These are phyloP conservation scores for Siniperca scherzeri DNA, from an alignment of 2,797 vertebrate genomes.

Conservation along the genomic window DNA sequence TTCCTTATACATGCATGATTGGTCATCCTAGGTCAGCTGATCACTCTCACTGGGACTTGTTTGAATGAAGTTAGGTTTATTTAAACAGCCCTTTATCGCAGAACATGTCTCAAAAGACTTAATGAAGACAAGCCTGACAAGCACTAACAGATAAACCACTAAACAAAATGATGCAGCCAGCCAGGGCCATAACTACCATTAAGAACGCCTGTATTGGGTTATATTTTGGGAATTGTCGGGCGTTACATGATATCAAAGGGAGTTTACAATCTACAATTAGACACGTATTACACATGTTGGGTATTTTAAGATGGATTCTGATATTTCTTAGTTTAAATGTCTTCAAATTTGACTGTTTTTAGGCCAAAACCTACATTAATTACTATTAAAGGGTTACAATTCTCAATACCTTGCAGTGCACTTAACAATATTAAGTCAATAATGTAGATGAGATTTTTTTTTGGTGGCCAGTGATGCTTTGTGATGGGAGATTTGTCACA, in stretches of 20 bases:
- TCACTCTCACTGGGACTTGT: not conserved
- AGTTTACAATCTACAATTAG: not conserved
- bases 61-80: not conserved
- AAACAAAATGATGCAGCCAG: not conserved
- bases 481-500: no score
- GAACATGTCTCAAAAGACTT: not conserved
- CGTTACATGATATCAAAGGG: not conserved
- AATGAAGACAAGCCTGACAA: not conserved
- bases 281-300: not conserved
- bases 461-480: no score
- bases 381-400: no score
- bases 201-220: not conserved
- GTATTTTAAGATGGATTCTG: not conserved
- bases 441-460: no score
- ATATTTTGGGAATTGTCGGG: not conserved
- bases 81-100: not conserved
- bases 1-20: not conserved
- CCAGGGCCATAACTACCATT: no score
- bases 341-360: not conserved
- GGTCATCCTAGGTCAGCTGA: conserved; percentile 10
- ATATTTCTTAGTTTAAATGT: not conserved
- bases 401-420: not conserved
- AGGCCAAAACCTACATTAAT: not conserved
- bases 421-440: no score
- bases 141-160: not conserved